Conservation (phyloP, 2,888 invertebrate genomes). For the Allophyes oxyacanthae region DNA sequence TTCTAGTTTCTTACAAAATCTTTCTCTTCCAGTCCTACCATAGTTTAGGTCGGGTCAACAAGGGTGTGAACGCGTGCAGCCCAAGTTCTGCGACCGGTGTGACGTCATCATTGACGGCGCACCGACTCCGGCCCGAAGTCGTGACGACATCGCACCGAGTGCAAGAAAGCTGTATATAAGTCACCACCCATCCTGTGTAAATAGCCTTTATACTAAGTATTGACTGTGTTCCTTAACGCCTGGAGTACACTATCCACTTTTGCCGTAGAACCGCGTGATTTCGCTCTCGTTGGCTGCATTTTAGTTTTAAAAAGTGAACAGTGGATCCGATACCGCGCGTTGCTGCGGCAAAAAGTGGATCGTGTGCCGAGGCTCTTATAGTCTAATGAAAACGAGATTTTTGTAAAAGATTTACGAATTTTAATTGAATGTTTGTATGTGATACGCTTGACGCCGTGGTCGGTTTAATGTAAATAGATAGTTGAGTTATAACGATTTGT, state of each 20-base stretch:
- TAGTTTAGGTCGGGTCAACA: constrained; percentile 92
- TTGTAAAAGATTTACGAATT: constrained; percentile 64
- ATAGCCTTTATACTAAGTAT: constrained; percentile 63
- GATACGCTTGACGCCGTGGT: constrained; percentile 61
- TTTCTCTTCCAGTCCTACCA: constrained; percentile 91
- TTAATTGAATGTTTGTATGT: constrained; percentile 62
- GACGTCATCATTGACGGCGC: constrained; percentile 94
- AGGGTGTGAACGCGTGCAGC: constrained; percentile 90
- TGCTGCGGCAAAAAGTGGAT: too few species aligned
- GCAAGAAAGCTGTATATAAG: constrained; percentile 97
- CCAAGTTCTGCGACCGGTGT: constrained; percentile 88
- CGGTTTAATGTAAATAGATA: constrained; percentile 48
- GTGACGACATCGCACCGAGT: constrained; percentile 96
- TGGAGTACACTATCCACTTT: too few species aligned
- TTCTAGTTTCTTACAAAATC: too few species aligned
- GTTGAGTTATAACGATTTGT: constrained; percentile 23
- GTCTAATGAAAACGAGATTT: constrained; percentile 59
- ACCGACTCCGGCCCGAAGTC: constrained; percentile 94
- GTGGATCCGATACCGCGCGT: too few species aligned
- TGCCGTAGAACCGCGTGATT: too few species aligned
- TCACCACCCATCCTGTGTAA: constrained; percentile 69
- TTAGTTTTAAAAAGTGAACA: too few species aligned
- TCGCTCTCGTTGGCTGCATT: too few species aligned
- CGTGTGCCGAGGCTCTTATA: constrained; percentile 17
- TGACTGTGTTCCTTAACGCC: constrained; percentile 75